A percentile compares a stretch with the other conserved stretches of the same genome.
Conservation (phyloP, 2,888 invertebrate species). For the Opisthograptis luteolata region DNA sequence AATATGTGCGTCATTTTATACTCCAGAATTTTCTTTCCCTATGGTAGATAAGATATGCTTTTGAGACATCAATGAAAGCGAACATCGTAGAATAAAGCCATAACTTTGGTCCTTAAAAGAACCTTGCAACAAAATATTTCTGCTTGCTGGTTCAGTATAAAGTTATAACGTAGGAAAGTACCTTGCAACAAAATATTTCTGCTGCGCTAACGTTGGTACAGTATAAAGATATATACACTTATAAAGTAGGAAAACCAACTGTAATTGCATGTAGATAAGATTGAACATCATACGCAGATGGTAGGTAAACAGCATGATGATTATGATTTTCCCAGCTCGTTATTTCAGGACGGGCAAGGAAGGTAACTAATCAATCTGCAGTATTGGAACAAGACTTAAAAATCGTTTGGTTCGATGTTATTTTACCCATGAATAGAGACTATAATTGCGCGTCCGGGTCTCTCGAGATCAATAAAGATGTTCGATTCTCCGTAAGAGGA, state of each 20-base stretch:
- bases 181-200: neutral
- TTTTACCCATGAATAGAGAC: constrained; percentile 5
- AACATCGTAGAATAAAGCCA: too few relatives aligned
- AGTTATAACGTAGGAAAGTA: too few relatives aligned
- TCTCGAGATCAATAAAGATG: constrained; percentile 4
- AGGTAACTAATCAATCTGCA: neutral
- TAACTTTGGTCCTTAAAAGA: too few relatives aligned
- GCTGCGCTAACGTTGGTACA: too few relatives aligned
- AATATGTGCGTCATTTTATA: constrained; percentile 17
- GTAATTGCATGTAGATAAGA: too few relatives aligned
- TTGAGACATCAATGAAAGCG: neutral
- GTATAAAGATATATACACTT: too few relatives aligned
- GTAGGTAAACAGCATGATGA: too few relatives aligned
- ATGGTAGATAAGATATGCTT: neutral
- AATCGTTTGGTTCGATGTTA: too few relatives aligned
- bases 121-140: too few relatives aligned
- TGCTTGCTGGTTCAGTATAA: too few relatives aligned
- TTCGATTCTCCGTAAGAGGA: constrained; percentile 12
- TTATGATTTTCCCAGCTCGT: neutral
- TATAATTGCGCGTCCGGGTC: constrained; percentile 6
- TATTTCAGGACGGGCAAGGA: neutral
- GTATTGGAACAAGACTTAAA: neutral
- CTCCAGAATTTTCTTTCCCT: constrained; percentile 3
- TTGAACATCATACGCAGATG: too few relatives aligned
- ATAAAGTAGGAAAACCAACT: too few relatives aligned